phyloP scores from a whole-genome alignment of 1,140 invertebrate species.

The Drosophila sproati region DNA sequence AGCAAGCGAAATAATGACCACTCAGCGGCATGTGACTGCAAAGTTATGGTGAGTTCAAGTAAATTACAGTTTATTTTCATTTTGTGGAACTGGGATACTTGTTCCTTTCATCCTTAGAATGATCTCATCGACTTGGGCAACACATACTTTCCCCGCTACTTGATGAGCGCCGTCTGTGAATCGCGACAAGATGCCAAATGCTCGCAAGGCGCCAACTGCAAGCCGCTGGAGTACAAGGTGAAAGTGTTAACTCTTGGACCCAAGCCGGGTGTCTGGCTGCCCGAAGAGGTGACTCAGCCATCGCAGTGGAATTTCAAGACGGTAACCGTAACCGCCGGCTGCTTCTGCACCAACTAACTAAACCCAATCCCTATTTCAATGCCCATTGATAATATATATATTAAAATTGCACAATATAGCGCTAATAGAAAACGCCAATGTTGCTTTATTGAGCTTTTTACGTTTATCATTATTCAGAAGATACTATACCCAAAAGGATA shows the following conservation, averaged over 20 bases:
- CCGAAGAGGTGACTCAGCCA: constrained; percentile 45
- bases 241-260: constrained; percentile 63
- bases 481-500: constrained; percentile 14
- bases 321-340: constrained; percentile 76
- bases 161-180: constrained; percentile 78
- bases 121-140: constrained; percentile 70
- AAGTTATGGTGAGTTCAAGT: constrained; percentile 69
- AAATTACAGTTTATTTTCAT: background rate
- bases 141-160: constrained; percentile 70
- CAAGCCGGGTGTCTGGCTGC: constrained; percentile 49
- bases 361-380: background rate
- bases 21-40: constrained; percentile 76
- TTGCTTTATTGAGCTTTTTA: constrained; percentile 51
- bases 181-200: constrained; percentile 63
- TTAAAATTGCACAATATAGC: constrained; percentile 51
- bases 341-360: constrained; percentile 75
- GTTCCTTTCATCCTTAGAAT: constrained; percentile 47
- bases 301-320: constrained; percentile 80
- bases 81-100: no score
- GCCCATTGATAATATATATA: constrained; percentile 15
- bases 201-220: constrained; percentile 68
- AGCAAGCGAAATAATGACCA: constrained; percentile 67
- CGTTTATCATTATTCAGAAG: constrained; percentile 12
- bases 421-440: constrained; percentile 36
- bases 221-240: constrained; percentile 78